Conservation (phyloP, 1,140 invertebrate genomes). For the Hermetia illucens region DNA sequence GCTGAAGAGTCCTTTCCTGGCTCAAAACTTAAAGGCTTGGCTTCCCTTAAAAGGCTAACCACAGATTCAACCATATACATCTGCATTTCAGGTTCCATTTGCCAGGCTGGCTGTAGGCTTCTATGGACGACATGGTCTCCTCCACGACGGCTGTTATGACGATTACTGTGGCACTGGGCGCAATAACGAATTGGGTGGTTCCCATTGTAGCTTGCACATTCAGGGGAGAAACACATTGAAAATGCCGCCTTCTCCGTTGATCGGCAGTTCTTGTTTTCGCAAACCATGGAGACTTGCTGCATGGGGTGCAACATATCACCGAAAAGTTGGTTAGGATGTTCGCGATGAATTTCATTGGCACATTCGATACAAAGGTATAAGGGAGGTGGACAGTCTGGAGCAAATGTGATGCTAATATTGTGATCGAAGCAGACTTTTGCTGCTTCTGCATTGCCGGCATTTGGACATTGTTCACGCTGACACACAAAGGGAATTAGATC, state of each 20-base stretch:
- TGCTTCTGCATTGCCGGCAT: slow-evolving; percentile 68
- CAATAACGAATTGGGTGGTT: slow-evolving; percentile 93
- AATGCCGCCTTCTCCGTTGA: slow-evolving; percentile 85
- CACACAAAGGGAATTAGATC: slow-evolving; percentile 65
- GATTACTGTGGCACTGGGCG: slow-evolving; percentile 73
- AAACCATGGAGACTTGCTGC: slow-evolving; percentile 85
- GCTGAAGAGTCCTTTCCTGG: slow-evolving; percentile 28
- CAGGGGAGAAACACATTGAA: slow-evolving; percentile 90
- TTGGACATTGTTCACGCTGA: slow-evolving; percentile 73
- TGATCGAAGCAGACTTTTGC: slow-evolving; percentile 86
- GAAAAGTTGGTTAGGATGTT: slow-evolving; percentile 71
- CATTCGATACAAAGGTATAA: slow-evolving; percentile 94
- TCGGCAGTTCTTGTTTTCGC: slow-evolving; percentile 97
- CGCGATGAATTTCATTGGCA: slow-evolving; percentile 76
- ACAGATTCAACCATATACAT: slow-evolving; percentile 94
- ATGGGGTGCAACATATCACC: slow-evolving; percentile 88
- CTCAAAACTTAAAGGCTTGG: slow-evolving; percentile 55
- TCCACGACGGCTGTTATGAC: slow-evolving; percentile 72
- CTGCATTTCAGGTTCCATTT: slow-evolving; percentile 79
- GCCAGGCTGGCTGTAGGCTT: slow-evolving; percentile 70
- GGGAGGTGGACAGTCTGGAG: slow-evolving; percentile 77
- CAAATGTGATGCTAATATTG: slow-evolving; percentile 68
- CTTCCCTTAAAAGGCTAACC: slow-evolving; percentile 71
- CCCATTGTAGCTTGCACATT: slow-evolving; percentile 91
- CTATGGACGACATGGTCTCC: slow-evolving; percentile 83